Evolutionary conservation across 1,140 invertebrate species (phyloP), one percentile per base, ranked within the genome.

Genomic region (Stegodyphus dumicola): DNA sequence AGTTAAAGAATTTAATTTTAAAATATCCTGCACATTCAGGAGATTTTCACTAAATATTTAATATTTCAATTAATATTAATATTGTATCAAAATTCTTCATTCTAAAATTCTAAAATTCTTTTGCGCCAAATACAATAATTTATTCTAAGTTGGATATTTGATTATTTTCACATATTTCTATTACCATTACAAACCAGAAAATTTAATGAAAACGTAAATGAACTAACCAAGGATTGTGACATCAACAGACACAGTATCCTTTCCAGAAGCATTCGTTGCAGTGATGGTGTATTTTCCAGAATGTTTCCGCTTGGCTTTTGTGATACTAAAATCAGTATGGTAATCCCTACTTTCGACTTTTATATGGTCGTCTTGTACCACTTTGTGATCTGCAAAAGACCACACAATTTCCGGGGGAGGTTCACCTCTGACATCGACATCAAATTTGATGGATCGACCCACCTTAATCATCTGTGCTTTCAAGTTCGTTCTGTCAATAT

Each of bases 261-360:
- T 94, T 13, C 97, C 97, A 88, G 95, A 96, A 70, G 93, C 93
- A 91, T 99, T 99, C 89, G 96, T 95, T 13, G 96, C 95, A 7
- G 94, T 94, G 5, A 99, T 91, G 0, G 95, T 97, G 89, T 98
- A 99, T 89, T 94, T 95, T 87, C 97, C 98, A 51, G 96, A 96
- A 90, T 99, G 96, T 87, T 95, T 94, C 76, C 97, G 92, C 86
- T 94, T 93, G 5, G 95, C 95, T 89, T 96, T 96, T 7, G 65
- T 91, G n/a, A 97, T 93, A 0, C 93, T 93, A 89, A 98, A 96
- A 88, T 97, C 96, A 0, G 96, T 97, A 88, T 97, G 96, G 91
- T 98, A 97, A 51, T 98, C 96, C 70, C 94, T 92, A 89, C 97
- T 97, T 87, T 97, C 96, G 86, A 98, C 96, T 89, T 95, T 95